Evolutionary conservation across 2,113 vertebrate species (phyloP).

Genomic region (Syrmaticus mikado): DNA sequence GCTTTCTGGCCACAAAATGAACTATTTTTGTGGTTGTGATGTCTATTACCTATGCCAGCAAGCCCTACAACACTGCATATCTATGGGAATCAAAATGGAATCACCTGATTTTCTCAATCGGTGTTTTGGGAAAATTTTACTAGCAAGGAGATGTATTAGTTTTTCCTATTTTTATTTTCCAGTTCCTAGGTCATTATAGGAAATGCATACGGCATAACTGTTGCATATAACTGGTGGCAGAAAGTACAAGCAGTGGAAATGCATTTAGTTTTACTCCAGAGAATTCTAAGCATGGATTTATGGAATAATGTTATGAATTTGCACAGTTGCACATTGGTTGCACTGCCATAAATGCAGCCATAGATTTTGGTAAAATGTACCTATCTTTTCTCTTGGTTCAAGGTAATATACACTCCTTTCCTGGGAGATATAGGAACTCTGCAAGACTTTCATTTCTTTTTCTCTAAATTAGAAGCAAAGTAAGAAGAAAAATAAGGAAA

Average conservation of each 20-base stretch:
- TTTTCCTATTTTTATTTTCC: not conserved
- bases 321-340: not conserved
- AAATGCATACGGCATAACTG: not conserved
- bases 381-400: not conserved
- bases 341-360: not conserved
- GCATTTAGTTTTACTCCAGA: not conserved
- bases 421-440: not conserved
- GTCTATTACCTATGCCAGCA: not conserved
- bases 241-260: not conserved
- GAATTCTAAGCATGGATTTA: not conserved
- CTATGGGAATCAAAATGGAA: not conserved
- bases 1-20: not conserved
- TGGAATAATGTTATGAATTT: not conserved
- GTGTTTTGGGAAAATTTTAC: not conserved
- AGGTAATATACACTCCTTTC: not conserved
- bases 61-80: not conserved
- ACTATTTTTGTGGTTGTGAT: not conserved
- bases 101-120: not conserved
- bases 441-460: not conserved
- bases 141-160: not conserved
- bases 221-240: not conserved
- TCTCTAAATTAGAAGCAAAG: not conserved
- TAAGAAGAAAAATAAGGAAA: not conserved
- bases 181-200: not conserved
- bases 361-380: not conserved